These are phyloP conservation scores for Podocnemis expansa DNA, from an alignment of 2,113 vertebrate species.

Conservation along the genomic window DNA sequence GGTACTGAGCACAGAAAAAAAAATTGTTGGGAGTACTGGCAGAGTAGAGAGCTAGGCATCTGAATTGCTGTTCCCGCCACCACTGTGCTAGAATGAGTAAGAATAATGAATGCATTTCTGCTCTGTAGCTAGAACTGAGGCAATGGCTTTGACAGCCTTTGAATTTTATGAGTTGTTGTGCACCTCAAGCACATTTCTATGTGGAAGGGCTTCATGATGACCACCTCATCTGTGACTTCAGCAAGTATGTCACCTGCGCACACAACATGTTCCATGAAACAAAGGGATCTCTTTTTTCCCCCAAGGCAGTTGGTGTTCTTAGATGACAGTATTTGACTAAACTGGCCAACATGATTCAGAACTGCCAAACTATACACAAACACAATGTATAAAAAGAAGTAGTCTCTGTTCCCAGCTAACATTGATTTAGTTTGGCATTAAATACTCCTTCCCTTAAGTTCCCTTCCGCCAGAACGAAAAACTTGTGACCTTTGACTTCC, in stretches of 20 bases:
- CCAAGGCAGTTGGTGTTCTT: slow-evolving; percentile 74
- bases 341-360: slow-evolving; percentile 64
- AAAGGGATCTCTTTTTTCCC: slow-evolving; percentile 70
- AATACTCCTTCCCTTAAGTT: background rate
- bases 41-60: background rate
- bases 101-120: background rate
- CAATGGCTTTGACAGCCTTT: background rate
- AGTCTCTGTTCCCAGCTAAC: slow-evolving; percentile 67
- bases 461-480: slow-evolving; percentile 30
- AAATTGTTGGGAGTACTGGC: rapidly evolving
- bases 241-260: slow-evolving; percentile 74
- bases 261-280: slow-evolving; percentile 71
- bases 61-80: background rate
- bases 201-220: slow-evolving; percentile 25
- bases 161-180: slow-evolving; percentile 13
- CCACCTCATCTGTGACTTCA: slow-evolving; percentile 34
- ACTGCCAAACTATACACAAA: slow-evolving; percentile 75
- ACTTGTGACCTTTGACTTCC: slow-evolving; percentile 23
- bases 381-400: slow-evolving; percentile 61
- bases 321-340: slow-evolving; percentile 60
- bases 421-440: slow-evolving; percentile 66
- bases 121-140: slow-evolving; percentile 8
- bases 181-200: slow-evolving; percentile 17
- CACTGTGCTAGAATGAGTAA: background rate
- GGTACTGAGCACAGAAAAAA: background rate